Evolutionary conservation across 2,888 invertebrate species (phyloP).

Genomic region (Tachystola acroxantha): DNA sequence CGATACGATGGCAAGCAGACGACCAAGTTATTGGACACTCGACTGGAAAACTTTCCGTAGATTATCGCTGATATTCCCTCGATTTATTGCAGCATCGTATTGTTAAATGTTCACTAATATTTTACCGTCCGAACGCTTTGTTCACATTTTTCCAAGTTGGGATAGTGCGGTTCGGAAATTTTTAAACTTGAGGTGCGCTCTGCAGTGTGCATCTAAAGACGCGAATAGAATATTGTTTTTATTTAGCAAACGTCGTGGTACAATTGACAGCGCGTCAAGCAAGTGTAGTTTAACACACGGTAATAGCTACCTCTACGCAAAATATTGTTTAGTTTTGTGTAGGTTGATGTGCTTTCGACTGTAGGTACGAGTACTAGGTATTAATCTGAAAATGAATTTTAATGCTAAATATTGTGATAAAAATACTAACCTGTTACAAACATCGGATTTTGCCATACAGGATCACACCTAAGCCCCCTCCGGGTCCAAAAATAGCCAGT

Average conservation of each 20-base stretch:
- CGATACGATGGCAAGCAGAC: constrained; percentile 26
- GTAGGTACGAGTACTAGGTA: no score
- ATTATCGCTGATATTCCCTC: constrained; percentile 47
- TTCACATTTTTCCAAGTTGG: constrained; percentile 11
- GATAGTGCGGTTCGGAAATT: constrained; percentile 1
- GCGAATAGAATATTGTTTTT: background rate
- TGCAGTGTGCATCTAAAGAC: background rate
- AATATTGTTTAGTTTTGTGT: no score
- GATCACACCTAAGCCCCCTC: constrained; percentile 35
- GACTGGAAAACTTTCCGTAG: constrained; percentile 38
- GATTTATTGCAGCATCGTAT: constrained; percentile 48
- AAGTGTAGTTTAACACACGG: no score
- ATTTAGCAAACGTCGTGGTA: background rate
- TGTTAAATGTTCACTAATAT: constrained; percentile 40
- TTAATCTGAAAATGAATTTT: no score
- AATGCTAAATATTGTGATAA: background rate
- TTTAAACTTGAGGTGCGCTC: constrained; percentile 4
- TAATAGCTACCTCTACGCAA: no score
- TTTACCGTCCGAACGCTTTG: constrained; percentile 15
- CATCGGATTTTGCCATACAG: constrained; percentile 27
- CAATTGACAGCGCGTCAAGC: constrained; percentile 26
- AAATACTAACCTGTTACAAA: constrained; percentile 26
- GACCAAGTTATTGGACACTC: constrained; percentile 46
- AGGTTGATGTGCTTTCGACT: no score
- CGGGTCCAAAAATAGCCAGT: constrained; percentile 40